phyloP scores from a whole-genome alignment of 2,888 invertebrate species.

The Aproaerema taeniolella region DNA sequence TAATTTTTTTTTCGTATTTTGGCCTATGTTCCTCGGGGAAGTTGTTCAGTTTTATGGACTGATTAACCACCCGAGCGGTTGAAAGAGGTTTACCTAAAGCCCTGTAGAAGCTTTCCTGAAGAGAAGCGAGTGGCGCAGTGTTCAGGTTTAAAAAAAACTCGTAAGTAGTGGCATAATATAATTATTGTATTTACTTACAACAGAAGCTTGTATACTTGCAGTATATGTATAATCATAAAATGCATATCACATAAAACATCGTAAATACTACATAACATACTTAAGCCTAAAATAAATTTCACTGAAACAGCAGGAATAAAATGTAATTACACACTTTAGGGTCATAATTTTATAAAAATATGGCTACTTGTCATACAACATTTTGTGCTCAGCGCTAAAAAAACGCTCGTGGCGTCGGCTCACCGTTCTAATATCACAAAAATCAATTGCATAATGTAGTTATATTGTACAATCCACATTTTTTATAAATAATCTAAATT shows the following conservation, averaged over 20 bases:
- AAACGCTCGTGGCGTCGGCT: conserved; percentile 18
- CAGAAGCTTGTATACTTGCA: conserved; percentile 76
- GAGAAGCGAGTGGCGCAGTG: no score
- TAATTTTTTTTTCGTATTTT: no score
- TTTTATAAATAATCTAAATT: conserved; percentile 44
- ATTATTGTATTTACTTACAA: conserved; percentile 67
- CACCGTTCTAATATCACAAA: conserved; percentile 63
- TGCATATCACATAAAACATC: conserved; percentile 76
- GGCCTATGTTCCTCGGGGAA: no score
- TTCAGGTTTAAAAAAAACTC: conserved; percentile 3
- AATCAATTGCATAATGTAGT: conserved; percentile 52
- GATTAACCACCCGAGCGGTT: no score
- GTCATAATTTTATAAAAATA: conserved; percentile 62
- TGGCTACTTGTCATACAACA: conserved; percentile 63
- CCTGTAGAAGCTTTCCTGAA: no score
- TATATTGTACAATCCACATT: conserved; percentile 40
- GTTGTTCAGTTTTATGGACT: no score
- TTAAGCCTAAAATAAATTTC: conserved; percentile 62
- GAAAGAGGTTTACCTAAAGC: no score
- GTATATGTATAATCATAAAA: conserved; percentile 70
- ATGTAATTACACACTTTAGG: conserved; percentile 41
- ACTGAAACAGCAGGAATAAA: conserved; percentile 56
- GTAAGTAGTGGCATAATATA: conserved; percentile 11
- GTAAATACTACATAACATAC: conserved; percentile 76
- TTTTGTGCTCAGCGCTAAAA: conserved; percentile 61